A percentile compares a stretch with the other conserved stretches of the same genome.
These are phyloP conservation scores for Diploptera punctata DNA, from an alignment of 2,888 invertebrate genomes.

Conservation along the genomic window DNA sequence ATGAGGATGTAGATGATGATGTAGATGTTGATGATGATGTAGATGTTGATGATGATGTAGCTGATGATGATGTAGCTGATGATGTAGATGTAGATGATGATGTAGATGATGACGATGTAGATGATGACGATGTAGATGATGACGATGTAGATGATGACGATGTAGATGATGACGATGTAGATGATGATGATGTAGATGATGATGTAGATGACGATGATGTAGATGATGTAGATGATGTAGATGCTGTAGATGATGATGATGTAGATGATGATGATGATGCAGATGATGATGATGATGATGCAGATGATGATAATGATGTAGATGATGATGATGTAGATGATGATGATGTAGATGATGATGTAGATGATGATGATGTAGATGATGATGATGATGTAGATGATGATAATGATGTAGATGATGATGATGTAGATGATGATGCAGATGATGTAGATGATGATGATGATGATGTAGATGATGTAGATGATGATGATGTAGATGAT, in stretches of 20 bases:
- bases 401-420: slow-evolving; percentile 16
- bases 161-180: too few species aligned
- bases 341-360: too few species aligned
- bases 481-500: slow-evolving; percentile 1
- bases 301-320: background rate
- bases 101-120: slow-evolving; percentile 10
- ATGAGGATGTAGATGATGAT: slow-evolving; percentile 17
- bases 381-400: slow-evolving; percentile 9
- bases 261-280: slow-evolving; percentile 11
- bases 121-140: slow-evolving; percentile 13
- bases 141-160: slow-evolving; percentile 20
- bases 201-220: slow-evolving; percentile 13
- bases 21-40: slow-evolving; percentile 25
- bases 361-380: background rate
- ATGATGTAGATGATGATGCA: slow-evolving; percentile 15
- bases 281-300: background rate
- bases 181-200: slow-evolving; percentile 25
- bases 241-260: slow-evolving; percentile 21
- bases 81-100: slow-evolving; percentile 9
- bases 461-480: slow-evolving; percentile 1
- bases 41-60: slow-evolving; percentile 11
- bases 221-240: slow-evolving; percentile 17
- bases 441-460: slow-evolving; percentile 10
- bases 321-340: background rate
- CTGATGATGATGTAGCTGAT: slow-evolving; percentile 12